Base-by-base conservation (phyloP, 2,888 invertebrate species). In the Elmis aenea region DNA sequence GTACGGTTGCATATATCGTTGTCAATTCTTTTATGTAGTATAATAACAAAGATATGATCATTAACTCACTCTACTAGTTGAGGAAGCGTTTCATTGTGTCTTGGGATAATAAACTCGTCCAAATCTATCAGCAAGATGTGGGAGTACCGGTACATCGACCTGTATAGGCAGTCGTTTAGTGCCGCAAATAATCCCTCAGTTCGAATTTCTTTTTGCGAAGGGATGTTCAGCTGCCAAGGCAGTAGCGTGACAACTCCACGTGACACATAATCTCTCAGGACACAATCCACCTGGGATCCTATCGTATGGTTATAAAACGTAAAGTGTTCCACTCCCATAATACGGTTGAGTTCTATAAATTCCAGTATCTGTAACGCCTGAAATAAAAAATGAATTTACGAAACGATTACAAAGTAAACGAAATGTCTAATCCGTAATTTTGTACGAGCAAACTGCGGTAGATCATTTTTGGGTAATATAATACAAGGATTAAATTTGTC, bases 101-200 rank as follows among this genome's bases (percentile, higher is more conserved):
- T 79, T 1, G 92, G 91, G 52, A 93, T 74, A 53, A 92, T 86
- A 61, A 83, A 85, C 66, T 93, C 93, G 62, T 93, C 93, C 47
- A 92, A 75, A 65, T 93, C 93, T 33, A 93, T 81, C 39, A 92
- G 76, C 8, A 90, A 77, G 38, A 91, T 73, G 70, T 89, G 88
- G 46, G 85, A 83, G 52, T 83, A 88, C 22, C 70, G 70, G 52
- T 87, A 83, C 89, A 93, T 91, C 41, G 85, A 87, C 56, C 93
- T 77, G 69, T 93, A 93, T 12, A 93, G 76, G 64, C 93, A 93
- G 72, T 93, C 93, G 69, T 93, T 93, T 53, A 93, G 78, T 5
- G 92, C 90, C 1, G 92, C 91, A 65, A 93, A 93, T 44, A 90
- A 75, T 3, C 91, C 91, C 64, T 93, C 92, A 1, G 92, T 93